phyloP scores from a whole-genome alignment of 2,888 invertebrate genomes.

The Mesopsocus fuscifrons region DNA sequence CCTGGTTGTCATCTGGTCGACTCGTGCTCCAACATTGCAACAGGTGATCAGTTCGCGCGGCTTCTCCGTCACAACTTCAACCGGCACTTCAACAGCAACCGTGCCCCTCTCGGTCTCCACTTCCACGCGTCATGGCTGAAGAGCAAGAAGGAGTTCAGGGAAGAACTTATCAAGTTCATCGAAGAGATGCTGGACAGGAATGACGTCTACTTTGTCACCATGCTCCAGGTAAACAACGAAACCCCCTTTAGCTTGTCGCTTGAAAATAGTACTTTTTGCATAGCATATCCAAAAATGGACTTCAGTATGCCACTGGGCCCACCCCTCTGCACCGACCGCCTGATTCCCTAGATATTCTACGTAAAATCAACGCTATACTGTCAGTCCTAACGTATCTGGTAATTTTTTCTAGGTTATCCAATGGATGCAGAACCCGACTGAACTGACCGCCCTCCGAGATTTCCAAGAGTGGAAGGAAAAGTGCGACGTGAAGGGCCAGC shows the following conservation, averaged over 20 bases:
- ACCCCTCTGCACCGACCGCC: too few species aligned
- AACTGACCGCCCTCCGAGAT: constrained; percentile 65
- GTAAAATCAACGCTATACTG: too few species aligned
- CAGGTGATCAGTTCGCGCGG: constrained; percentile 75
- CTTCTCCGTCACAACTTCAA: constrained; percentile 87
- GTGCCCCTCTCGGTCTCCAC: constrained; percentile 79
- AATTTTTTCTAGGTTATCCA: constrained; percentile 52
- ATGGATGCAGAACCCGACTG: constrained; percentile 92
- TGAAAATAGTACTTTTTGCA: too few species aligned
- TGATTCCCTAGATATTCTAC: too few species aligned
- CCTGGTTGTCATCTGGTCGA: constrained; percentile 92
- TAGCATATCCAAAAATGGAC: too few species aligned
- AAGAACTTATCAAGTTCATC: constrained; percentile 79
- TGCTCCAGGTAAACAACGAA: constrained; percentile 50
- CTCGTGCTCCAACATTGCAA: constrained; percentile 82
- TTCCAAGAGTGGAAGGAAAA: constrained; percentile 93
- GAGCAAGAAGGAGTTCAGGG: constrained; percentile 82
- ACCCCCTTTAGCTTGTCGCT: too few species aligned
- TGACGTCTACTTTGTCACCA: constrained; percentile 85
- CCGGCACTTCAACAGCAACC: constrained; percentile 81
- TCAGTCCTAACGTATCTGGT: too few species aligned
- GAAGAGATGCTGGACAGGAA: constrained; percentile 78
- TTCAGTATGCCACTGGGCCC: too few species aligned
- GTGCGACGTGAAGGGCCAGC: constrained; percentile 85
- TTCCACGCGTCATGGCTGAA: constrained; percentile 94